Evolutionary conservation across 30 jellyfish, hydroid and myxozoan species (phyloP).

Genomic region (Aurelia sp.): DNA sequence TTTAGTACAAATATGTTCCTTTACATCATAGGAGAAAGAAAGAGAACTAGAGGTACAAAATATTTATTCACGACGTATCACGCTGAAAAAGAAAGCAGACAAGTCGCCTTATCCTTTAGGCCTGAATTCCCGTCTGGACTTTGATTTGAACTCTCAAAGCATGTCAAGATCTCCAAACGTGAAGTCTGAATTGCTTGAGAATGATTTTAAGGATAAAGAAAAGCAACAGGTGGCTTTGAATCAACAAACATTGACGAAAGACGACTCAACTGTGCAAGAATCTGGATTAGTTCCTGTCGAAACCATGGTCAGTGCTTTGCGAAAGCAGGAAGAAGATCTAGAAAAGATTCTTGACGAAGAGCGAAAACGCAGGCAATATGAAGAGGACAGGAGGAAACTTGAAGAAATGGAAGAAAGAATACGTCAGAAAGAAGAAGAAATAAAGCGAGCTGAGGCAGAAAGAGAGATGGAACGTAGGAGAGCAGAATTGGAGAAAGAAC

Average conservation of each 20-base stretch:
- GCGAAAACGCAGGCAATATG: conserved; percentile 57
- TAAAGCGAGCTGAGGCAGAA: conserved; percentile 44
- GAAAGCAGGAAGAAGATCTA: conserved; percentile 58
- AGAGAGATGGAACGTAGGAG: conserved; percentile 36
- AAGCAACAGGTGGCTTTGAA: neutral
- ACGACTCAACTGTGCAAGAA: neutral
- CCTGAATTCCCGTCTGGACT: conserved; percentile 30
- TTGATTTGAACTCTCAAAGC: conserved; percentile 42
- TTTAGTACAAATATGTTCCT: too few relatives aligned
- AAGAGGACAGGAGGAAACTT: conserved; percentile 54
- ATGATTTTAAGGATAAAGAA: neutral
- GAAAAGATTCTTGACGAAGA: conserved; percentile 66
- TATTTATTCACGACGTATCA: conserved; percentile 86
- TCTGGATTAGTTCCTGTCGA: conserved; percentile 3
- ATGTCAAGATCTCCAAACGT: conserved; percentile 17
- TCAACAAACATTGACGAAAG: neutral
- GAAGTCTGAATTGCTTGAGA: too few relatives aligned
- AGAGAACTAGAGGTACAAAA: conserved; percentile 83
- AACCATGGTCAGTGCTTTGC: conserved; percentile 66
- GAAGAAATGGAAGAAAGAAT: conserved; percentile 76
- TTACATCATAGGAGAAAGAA: conserved; percentile 82
- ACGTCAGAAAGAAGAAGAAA: conserved; percentile 51
- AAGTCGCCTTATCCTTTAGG: conserved; percentile 5
- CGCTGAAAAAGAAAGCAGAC: conserved; percentile 59
- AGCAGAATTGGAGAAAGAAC: conserved; percentile 43